Evolutionary conservation across 2,888 invertebrate species (phyloP), one percentile per base, ranked within the genome.

Genomic region (Conops quadrifasciatus): DNA sequence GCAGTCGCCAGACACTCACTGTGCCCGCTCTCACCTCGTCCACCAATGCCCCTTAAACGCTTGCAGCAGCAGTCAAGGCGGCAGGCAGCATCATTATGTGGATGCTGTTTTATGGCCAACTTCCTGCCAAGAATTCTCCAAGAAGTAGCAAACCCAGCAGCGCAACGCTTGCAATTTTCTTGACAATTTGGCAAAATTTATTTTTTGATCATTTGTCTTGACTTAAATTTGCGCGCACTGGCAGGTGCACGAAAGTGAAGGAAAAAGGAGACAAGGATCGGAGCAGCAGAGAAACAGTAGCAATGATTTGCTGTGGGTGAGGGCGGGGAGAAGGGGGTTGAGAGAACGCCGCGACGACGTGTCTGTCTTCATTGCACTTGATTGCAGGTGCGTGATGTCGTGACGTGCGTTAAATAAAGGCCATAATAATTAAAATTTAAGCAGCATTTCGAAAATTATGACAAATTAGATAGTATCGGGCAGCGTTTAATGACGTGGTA

Each of bases 161-260:
- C 19, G 53, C 28, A 13, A 16, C 26, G 72, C 56, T 62, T 60
- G 67, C 70, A 72, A 72, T 73, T 70, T 73, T 73, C 71, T 70
- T 70, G 30, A 72, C 72, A 73, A 73, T 73, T 73, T 70, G 73
- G 56, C 59, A 67, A 66, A 72, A 72, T 72, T 72, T 73, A 73
- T 73, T 68, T 73, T 72, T 70, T 70, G 70, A 67, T 72, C 72
- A 73, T 73, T 73, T 72, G 72, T 72, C 72, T 72, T 70, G 72
- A 68, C 65, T 72, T 67, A 70, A 71, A 70, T 69, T 67, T 67
- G 72, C 70, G 72, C 70, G 43, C 26, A n/a, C 21, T 24, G 56
- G 56, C 72, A 68, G 59, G 36, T 69, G 65, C 36, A 21, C 19
- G 43, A 16, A 43, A 45, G 21, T 19, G 28, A 56, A 15, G 21